Conservation (phyloP, 2,113 vertebrate species). For the Calidris pugnax region DNA sequence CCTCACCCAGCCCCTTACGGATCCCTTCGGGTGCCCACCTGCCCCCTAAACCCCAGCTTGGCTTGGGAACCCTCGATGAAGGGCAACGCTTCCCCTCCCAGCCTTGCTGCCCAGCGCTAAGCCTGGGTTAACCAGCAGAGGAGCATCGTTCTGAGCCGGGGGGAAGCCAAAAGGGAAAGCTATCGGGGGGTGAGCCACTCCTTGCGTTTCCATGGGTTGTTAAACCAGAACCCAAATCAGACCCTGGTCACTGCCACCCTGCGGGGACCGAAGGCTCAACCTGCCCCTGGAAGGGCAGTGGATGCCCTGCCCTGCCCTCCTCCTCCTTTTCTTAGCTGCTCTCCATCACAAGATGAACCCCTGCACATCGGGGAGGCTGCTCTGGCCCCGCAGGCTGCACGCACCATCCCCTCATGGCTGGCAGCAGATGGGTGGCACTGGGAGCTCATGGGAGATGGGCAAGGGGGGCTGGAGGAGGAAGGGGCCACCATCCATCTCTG, state of each 20-base stretch:
- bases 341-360: background rate
- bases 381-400: background rate
- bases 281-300: background rate
- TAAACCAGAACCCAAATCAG: background rate
- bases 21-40: background rate
- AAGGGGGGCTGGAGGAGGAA: background rate
- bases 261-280: background rate
- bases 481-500: too few species aligned
- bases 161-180: background rate
- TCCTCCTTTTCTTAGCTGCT: background rate
- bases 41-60: background rate
- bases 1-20: background rate
- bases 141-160: background rate
- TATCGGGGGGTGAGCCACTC: background rate
- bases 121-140: rapidly evolving
- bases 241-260: background rate
- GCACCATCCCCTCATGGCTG: background rate
- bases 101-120: background rate
- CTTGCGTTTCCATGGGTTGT: background rate
- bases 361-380: rapidly evolving
- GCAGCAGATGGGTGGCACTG: too few species aligned
- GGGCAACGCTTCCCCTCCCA: too few species aligned
- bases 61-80: background rate
- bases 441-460: rapidly evolving
- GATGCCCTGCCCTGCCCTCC: background rate